phyloP scores from a whole-genome alignment of 2,797 vertebrate species.

The Channallabes apus region DNA sequence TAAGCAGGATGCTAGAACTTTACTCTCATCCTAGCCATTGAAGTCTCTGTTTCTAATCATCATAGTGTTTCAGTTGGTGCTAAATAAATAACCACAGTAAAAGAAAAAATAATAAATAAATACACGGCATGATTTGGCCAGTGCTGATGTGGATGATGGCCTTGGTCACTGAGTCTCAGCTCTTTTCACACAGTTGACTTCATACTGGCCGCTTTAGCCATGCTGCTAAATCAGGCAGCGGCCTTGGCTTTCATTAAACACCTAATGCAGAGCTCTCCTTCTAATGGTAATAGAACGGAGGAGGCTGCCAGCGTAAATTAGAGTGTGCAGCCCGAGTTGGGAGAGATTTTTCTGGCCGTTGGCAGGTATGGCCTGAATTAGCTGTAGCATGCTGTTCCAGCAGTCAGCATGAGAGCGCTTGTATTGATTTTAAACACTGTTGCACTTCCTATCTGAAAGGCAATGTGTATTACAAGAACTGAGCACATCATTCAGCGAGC shows the following conservation, averaged over 20 bases:
- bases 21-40: neutral
- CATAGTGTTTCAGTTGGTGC: neutral
- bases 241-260: constrained; percentile 78
- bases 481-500: constrained; percentile 76
- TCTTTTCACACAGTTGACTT: constrained; percentile 42
- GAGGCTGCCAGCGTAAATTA: constrained; percentile 78
- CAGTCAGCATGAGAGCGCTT: constrained; percentile 74
- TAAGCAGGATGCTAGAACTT: neutral
- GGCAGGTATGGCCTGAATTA: constrained; percentile 80
- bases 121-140: neutral
- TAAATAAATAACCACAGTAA: constrained; percentile 9
- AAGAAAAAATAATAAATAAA: neutral
- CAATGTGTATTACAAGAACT: constrained; percentile 77
- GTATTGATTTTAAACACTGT: constrained; percentile 81
- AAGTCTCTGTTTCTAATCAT: neutral
- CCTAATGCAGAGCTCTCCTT: constrained; percentile 79
- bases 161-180: constrained; percentile 20
- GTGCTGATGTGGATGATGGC: constrained; percentile 22
- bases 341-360: constrained; percentile 74
- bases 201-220: constrained; percentile 22
- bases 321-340: constrained; percentile 70
- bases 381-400: constrained; percentile 77
- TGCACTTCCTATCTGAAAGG: constrained; percentile 79
- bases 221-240: constrained; percentile 74
- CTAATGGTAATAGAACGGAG: constrained; percentile 79